Percentiles rank a stretch among this genome's conserved stretches.
phyloP scores from a whole-genome alignment of 2,888 invertebrate genomes.

The Idaea biselata region DNA sequence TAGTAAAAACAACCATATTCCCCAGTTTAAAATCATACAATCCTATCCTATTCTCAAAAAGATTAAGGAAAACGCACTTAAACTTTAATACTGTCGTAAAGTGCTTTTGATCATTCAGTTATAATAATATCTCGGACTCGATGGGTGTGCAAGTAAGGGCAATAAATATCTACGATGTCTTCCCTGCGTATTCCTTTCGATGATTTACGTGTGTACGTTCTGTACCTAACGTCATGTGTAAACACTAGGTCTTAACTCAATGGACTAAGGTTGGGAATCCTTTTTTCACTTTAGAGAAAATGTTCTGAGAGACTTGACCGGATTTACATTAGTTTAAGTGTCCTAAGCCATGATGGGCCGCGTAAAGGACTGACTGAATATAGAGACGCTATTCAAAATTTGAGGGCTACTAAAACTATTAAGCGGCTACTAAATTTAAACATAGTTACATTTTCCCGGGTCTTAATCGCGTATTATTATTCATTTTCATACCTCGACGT shows the following conservation, averaged over 20 bases:
- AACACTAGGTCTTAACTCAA: neutral
- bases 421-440: too few species aligned
- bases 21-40: too few species aligned
- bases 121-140: slow-evolving; percentile 43
- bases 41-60: slow-evolving; percentile 23
- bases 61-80: slow-evolving; percentile 38
- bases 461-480: too few species aligned
- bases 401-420: too few species aligned
- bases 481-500: too few species aligned
- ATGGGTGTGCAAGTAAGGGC: slow-evolving; percentile 48
- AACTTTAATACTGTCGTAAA: slow-evolving; percentile 57
- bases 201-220: slow-evolving; percentile 20
- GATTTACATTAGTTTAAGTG: neutral
- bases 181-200: slow-evolving; percentile 20
- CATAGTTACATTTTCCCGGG: too few species aligned
- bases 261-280: neutral
- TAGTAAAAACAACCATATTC: too few species aligned
- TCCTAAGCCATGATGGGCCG: neutral
- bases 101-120: slow-evolving; percentile 47
- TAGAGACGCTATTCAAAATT: neutral
- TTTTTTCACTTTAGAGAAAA: neutral
- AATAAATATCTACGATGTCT: slow-evolving; percentile 52
- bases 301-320: neutral
- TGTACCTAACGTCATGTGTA: slow-evolving; percentile 10
- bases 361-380: neutral